Percentiles rank a stretch among this genome's conserved stretches.
Conservation (phyloP, 2,797 vertebrate genomes). For the Macropus fuliginosus region DNA sequence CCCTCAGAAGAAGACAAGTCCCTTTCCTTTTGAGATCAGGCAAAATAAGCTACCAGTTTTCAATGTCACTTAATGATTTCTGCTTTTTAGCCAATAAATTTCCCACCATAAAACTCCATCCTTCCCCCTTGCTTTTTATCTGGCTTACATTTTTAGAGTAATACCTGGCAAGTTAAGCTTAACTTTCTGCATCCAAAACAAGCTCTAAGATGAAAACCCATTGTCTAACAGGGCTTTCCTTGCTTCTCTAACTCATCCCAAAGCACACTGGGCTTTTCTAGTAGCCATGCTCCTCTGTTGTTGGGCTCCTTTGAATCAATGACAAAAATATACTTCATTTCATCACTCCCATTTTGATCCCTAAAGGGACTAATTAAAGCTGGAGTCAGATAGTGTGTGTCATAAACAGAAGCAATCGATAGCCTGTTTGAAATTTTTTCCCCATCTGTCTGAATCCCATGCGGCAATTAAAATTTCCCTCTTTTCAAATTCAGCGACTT, state of each 20-base stretch:
- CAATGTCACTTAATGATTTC: conserved; percentile 10
- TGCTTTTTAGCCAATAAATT: not conserved
- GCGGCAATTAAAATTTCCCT: not conserved
- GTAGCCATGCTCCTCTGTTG: not conserved
- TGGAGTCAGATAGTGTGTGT: not conserved
- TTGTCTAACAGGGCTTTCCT: not conserved
- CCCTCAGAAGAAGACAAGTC: not conserved
- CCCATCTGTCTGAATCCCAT: not conserved
- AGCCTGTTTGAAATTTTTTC: not conserved
- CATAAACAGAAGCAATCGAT: not conserved
- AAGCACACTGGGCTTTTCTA: not conserved
- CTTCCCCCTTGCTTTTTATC: not conserved
- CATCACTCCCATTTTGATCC: not conserved
- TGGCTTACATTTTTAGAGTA: not conserved
- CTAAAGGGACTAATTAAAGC: not conserved
- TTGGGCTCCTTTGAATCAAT: not conserved
- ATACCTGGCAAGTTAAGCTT: not conserved
- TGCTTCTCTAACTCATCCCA: conserved; percentile 25
- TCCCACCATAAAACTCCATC: not conserved
- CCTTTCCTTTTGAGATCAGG: not conserved
- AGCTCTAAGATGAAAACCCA: not conserved
- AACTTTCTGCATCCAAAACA: not conserved
- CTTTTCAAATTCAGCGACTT: not conserved
- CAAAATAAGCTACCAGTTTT: not conserved
- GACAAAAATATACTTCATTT: not conserved